Evolutionary conservation across 2,797 vertebrate genomes (phyloP), one percentile per base, ranked within the genome.

Genomic region (Enteromius trimaculatus): DNA sequence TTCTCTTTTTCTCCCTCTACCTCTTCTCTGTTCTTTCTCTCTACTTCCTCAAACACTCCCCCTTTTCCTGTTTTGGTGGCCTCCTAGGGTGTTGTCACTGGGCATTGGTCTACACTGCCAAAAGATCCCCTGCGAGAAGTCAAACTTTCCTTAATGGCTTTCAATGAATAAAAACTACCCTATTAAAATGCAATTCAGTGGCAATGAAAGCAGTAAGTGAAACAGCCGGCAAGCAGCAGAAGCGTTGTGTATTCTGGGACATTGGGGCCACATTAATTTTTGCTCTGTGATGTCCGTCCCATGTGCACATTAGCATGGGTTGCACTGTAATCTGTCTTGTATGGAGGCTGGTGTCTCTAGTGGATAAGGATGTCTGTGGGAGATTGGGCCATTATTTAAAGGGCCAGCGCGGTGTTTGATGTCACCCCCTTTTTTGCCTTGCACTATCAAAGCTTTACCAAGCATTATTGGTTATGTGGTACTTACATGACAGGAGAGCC

Each of bases 141-240:
- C 91, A 94, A 95, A 95, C 94, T 95, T 94, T 93, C 93, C 92
- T 95, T 95, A 93, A 92, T 92, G 87, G 90, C 92, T 94, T 92
- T 90, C 91, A 93, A 95, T 92, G 92, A 91, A 95, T 95, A 95
- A 95, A 95, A 95, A 95, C 93, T 94, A 93, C 93, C 93, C 94
- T 94, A 95, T 95, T 95, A 95, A 95, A 95, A 95, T 94, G 93
- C 94, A 95, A 94, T 95, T 95, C 93, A 89, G 92, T 95, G 94
- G 93, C 93, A 93, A 95, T 95, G 94, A 95, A 94, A 95, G 91
- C 92, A 91, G 91, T 92, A 93, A 94, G 91, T 90, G 90, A 91
- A 94, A 90, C 94, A 95, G 95, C 92, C 92, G 79, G 93, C 92
- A 94, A 93, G 85, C 90, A 93, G 92, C 90, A 93, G 91, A 92